Evolutionary conservation across 2,888 invertebrate genomes (phyloP).

Genomic region (Caenorhabditis becei): DNA sequence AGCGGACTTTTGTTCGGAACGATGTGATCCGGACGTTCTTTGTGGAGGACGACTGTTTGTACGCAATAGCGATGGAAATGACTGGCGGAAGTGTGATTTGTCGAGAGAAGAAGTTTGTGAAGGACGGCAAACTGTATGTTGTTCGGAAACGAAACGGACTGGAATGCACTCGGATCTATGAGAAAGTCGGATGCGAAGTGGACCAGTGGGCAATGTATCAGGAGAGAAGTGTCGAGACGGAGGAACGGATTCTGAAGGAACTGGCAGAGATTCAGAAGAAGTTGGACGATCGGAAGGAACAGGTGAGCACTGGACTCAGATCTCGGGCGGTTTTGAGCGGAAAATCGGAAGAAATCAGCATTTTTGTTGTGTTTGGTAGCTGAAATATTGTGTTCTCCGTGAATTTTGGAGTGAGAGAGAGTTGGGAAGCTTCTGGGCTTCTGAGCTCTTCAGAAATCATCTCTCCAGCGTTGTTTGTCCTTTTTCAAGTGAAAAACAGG

Average conservation of each 20-base stretch:
- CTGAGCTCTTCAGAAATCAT: too few species aligned
- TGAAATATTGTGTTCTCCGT: too few species aligned
- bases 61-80: not conserved
- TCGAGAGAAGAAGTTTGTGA: slow-evolving; percentile 7
- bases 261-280: not conserved
- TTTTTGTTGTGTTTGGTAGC: too few species aligned
- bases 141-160: not conserved
- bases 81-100: not conserved
- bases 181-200: not conserved
- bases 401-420: too few species aligned
- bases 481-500: too few species aligned
- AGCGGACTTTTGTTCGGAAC: not conserved
- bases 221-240: not conserved
- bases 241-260: not conserved
- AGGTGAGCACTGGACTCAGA: too few species aligned
- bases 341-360: too few species aligned
- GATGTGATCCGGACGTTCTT: not conserved
- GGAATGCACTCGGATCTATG: slow-evolving; percentile 4
- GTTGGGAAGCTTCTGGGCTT: too few species aligned
- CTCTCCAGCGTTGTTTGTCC: too few species aligned
- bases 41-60: slow-evolving; percentile 1
- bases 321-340: too few species aligned
- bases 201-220: not conserved
- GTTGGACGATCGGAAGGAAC: too few species aligned
- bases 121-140: not conserved